Base-by-base conservation (phyloP, 2,113 vertebrate genomes). In the Microcebus lehilahytsara region DNA sequence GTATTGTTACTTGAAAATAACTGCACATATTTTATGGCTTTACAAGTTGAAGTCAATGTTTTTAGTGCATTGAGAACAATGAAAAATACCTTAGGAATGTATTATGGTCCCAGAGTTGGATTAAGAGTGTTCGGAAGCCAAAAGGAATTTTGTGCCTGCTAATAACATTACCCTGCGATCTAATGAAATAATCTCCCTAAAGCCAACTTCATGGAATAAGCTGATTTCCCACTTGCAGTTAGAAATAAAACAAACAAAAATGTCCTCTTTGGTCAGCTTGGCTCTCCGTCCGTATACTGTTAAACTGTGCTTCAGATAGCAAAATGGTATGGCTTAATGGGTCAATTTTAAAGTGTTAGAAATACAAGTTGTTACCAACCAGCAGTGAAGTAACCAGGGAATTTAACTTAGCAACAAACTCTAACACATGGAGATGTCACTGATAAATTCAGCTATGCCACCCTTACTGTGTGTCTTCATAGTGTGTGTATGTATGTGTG, bases 61-160 rank as follows among this genome's bases (percentile, higher is more conserved):
- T 97, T 97, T 74, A 96, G 95, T 97, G 75, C 95, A 64, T 69
- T 64, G 84, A 97, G 92, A 96, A 97, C 97, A 97, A 95, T 98
- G 96, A 77, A 98, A 98, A 97, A 96, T 96, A 96, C 89, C 95
- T 92, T 89, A 96, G 97, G 98, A 98, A 97, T 97, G 97, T 93
- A 78, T 97, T 98, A 96, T 56, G 84, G 96, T 90, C 96, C 97
- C 97, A 85, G 90, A 96, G 96, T 97, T 97, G 88, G 97, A 97
- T 98, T 97, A 97, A 97, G 93, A 66, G 69, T 46, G 49, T 94
- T 96, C 27, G 0, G 92, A 96, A 97, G 96, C 96, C 72, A 96
- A 92, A 97, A 97, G 90, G 95, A 97, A 97, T 98, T 97, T 98
- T 97, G 91, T 96, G 96, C 89, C 92, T 96, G 90, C 92, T 98